Base-by-base conservation (phyloP, 2,888 invertebrate species). In the Icerya purchasi region DNA sequence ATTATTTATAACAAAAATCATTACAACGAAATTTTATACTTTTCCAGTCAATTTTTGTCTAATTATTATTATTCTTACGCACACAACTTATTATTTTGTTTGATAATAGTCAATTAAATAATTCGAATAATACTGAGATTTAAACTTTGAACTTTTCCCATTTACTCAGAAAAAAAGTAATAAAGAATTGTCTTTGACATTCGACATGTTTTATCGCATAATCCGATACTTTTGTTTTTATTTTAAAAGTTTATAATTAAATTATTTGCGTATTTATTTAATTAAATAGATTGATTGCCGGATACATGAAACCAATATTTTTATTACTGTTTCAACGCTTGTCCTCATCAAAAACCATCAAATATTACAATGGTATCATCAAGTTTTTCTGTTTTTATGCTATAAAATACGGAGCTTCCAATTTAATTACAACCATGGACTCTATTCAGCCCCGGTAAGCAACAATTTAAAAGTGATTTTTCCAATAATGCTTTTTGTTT, bases 261-360 rank as follows among this genome's bases (percentile, higher is more conserved):
- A 8, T 36, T 36, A 8, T 36, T 36, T 36, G 36, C 5, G 36
- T 5, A 36, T 36, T 8, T 36, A 36, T 36, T 8, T 36, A 36
- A 8, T 8, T 36, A 36, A 8, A 36, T 36, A 36, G 14, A 14
- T 57, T 3, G 3, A 18, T 52, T 1, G 3, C 8, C 2, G 10
- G 5, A n/a, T 52, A 20, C 8, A n/a, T 52, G 51, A 63, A 61
- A 59, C 56, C 59, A 57, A 61, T 64, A 53, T 90, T 94, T 71
- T 78, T 89, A 18, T 72, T 96, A 61, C 77, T 97, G n/a, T 96
- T 97, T 74, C 90, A 92, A 73, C 78, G 97, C 59, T 75, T 98
- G 25, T 86, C 90, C 1, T 84, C 86, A 0, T 87, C 89, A 0
- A 97, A 94, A 74, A 98, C 98, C 0, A 86, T 90, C 0, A 97